These are phyloP conservation scores for Clamator glandarius DNA, from an alignment of 2,797 vertebrate genomes.

Conservation along the genomic window DNA sequence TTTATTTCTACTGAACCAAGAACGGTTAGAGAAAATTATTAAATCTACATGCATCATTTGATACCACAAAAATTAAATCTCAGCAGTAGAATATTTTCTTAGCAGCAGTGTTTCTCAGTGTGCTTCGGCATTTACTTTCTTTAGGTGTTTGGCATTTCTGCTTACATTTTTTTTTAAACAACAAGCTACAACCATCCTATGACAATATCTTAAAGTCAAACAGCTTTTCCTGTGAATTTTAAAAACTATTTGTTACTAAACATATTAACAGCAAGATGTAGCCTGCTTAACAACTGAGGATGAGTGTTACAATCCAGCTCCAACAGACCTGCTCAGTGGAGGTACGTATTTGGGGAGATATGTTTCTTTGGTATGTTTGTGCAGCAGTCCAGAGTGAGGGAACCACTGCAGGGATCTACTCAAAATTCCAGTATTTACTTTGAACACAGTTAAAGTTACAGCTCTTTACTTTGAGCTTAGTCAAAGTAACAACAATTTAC, in stretches of 20 bases:
- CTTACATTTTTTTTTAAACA: slow-evolving; percentile 14
- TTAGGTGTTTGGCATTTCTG: slow-evolving; percentile 10
- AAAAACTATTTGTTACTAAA: neutral
- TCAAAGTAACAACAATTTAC: no score
- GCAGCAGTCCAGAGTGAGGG: no score
- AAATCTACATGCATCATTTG: slow-evolving; percentile 46
- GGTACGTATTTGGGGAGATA: no score
- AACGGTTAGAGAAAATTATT: slow-evolving; percentile 51
- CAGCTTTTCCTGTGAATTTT: neutral
- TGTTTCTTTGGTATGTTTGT: no score
- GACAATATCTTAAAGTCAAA: neutral
- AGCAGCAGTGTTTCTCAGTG: slow-evolving; percentile 25
- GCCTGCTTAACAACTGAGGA: neutral
- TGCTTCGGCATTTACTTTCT: slow-evolving; percentile 25
- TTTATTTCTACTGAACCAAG: slow-evolving; percentile 15
- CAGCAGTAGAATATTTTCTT: slow-evolving; percentile 27
- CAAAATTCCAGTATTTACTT: no score
- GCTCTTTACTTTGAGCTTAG: no score
- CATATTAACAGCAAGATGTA: neutral
- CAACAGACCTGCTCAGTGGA: no score
- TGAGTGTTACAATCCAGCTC: no score
- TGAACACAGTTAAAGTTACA: no score
- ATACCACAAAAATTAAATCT: slow-evolving; percentile 32
- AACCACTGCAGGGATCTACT: no score
- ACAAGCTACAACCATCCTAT: neutral